Evolutionary conservation across 2,888 invertebrate genomes (phyloP).

Genomic region (Cephus runcator): DNA sequence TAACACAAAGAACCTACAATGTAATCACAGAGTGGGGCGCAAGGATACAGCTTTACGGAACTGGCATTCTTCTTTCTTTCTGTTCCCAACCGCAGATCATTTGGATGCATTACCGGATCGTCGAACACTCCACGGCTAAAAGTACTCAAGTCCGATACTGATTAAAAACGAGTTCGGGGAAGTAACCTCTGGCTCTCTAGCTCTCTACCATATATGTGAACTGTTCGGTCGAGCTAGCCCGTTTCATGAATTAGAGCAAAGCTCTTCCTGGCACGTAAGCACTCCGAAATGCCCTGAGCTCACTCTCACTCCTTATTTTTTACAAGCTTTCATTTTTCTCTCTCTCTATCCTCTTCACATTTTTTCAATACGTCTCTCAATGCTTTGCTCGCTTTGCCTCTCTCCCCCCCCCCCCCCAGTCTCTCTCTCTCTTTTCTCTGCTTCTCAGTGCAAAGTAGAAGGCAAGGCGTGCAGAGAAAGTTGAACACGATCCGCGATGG

Average conservation of each 20-base stretch:
- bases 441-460: conserved; percentile 4
- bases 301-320: background rate
- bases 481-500: conserved; percentile 34
- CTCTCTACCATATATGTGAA: background rate
- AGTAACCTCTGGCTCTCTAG: background rate
- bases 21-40: too few relatives aligned
- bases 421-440: background rate
- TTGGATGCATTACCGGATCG: background rate
- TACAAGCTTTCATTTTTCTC: conserved; percentile 5
- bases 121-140: background rate
- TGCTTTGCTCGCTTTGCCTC: conserved; percentile 7
- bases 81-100: background rate
- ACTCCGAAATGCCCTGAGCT: background rate
- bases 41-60: background rate
- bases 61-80: background rate
- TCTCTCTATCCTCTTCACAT: conserved; percentile 4
- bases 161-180: conserved; percentile 1
- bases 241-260: background rate
- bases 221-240: background rate
- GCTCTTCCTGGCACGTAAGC: background rate
- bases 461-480: conserved; percentile 24
- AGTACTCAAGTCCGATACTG: background rate
- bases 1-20: background rate
- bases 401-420: too few relatives aligned
- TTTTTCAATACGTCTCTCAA: conserved; percentile 1